Evolutionary conservation across 2,888 invertebrate genomes (phyloP), one percentile per base, ranked within the genome.

Genomic region (Sisyra terminalis): DNA sequence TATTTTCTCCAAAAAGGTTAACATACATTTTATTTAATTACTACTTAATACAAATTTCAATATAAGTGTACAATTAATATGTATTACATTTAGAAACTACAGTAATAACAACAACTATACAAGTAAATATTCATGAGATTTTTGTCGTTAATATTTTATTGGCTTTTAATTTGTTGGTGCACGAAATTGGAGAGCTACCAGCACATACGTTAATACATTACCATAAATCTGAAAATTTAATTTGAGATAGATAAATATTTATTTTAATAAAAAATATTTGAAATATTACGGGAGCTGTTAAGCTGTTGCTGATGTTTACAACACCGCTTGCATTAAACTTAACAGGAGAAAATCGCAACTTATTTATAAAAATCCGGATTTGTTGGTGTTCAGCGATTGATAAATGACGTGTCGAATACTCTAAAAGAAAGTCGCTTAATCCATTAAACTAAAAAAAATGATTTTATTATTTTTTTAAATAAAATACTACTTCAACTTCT

Each of bases 161-260:
- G 2, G n/a, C 17, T 9, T 18, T 18, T 17, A 18, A 37, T 37
- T 18, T 10, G 32, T 24, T 13, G 60, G 59, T 39, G 60, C 53
- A 46, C 60, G 57, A 50, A 63, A 62, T 45, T 63, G 63, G 31
- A 63, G 44, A 13, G 61, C 61, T 3, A 63, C 62, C 45, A 62
- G 50, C 8, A 63, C 59, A 44, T 63, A 63, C 1, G 62, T 63
- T 15, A 63, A 46, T 42, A 63, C 56, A 46, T 59, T 61, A 8
- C 60, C 61, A 39, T 55, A 57, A 45, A 63, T 58, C 63, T 63
- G 49, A 46, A 60, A 59, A 30, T 36, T 13, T 36, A 14, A n/a
- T 16, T 18, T 18, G n/a, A 37, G 6, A 6, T 3, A 15, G 13
- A 4, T 35, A 15, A n/a, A n/a, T n/a, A n/a, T n/a, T n/a, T n/a